phyloP scores from a whole-genome alignment of 2,113 vertebrate species.

The Bostrychus sinensis region DNA sequence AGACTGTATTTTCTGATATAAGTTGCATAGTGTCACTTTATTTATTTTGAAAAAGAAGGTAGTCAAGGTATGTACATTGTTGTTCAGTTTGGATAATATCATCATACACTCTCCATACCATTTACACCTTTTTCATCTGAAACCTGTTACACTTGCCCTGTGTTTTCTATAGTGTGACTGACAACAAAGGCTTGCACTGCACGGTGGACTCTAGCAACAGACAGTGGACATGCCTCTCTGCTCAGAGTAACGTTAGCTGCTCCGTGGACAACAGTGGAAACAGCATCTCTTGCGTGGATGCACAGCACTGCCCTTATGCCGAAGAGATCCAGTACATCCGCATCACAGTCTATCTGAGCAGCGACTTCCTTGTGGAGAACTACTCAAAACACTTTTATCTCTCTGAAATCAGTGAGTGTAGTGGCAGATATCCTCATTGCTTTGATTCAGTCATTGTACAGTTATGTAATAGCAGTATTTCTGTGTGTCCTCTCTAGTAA shows the following conservation, averaged over 20 bases:
- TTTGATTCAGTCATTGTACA: not conserved
- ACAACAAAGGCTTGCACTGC: slow-evolving; percentile 10
- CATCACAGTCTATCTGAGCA: slow-evolving; percentile 43
- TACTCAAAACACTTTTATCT: slow-evolving; percentile 55
- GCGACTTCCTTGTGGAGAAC: slow-evolving; percentile 56
- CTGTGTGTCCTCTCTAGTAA: slow-evolving; percentile 58
- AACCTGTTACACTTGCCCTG: not conserved
- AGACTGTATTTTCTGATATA: no score
- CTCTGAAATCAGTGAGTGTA: slow-evolving; percentile 71
- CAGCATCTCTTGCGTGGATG: slow-evolving; percentile 51
- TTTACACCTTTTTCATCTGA: no score
- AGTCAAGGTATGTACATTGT: no score
- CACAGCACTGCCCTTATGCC: slow-evolving; percentile 58
- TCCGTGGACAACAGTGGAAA: slow-evolving; percentile 20
- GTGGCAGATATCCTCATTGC: not conserved
- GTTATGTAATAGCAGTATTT: not conserved
- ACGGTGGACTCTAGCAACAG: slow-evolving; percentile 26
- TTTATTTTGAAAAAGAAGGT: no score
- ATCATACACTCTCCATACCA: no score
- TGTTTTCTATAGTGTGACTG: not conserved
- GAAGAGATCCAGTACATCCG: slow-evolving; percentile 57
- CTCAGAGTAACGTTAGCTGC: slow-evolving; percentile 46
- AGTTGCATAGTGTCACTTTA: no score
- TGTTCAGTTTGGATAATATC: no score
- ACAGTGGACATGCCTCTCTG: slow-evolving; percentile 56